A percentile compares a stretch with the other conserved stretches of the same genome.
Evolutionary conservation across 2,888 invertebrate genomes (phyloP).

Genomic region (Aricia artaxerxes): DNA sequence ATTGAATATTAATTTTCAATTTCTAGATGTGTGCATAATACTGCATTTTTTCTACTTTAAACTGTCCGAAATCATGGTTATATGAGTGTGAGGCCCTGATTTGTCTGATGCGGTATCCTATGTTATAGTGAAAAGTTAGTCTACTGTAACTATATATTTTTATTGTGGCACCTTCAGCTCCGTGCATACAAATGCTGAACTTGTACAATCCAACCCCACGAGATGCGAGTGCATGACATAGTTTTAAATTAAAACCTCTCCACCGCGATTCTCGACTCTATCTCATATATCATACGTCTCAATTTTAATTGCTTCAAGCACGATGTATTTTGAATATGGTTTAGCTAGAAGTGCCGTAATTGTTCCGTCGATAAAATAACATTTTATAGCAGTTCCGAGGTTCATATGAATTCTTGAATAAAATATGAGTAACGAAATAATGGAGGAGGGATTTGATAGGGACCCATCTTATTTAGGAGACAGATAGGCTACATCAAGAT

Average conservation of each 20-base stretch:
- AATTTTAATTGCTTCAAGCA: background rate
- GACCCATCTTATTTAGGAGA: background rate
- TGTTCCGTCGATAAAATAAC: conserved; percentile 27
- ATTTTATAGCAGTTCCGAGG: conserved; percentile 20
- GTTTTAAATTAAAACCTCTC: conserved; percentile 65
- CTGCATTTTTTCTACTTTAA: too few species aligned
- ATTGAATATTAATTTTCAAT: too few species aligned
- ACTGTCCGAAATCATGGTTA: too few species aligned
- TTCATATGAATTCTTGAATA: conserved; percentile 27
- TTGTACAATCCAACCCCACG: conserved; percentile 71
- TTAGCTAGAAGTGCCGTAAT: conserved; percentile 16
- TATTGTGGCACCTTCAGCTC: background rate
- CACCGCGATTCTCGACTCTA: conserved; percentile 37
- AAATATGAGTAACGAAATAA: conserved; percentile 23
- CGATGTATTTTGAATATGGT: conserved; percentile 17
- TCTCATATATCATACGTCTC: conserved; percentile 23
- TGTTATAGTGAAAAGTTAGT: background rate
- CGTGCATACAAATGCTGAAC: conserved; percentile 66
- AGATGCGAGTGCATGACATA: conserved; percentile 57
- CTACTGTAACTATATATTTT: background rate
- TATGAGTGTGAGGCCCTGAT: too few species aligned
- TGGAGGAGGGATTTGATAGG: background rate
- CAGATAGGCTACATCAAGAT: background rate
- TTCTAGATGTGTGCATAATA: too few species aligned
- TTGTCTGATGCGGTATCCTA: too few species aligned